Evolutionary conservation across 2,888 invertebrate genomes (phyloP).

Genomic region (Cynaeus angustus): DNA sequence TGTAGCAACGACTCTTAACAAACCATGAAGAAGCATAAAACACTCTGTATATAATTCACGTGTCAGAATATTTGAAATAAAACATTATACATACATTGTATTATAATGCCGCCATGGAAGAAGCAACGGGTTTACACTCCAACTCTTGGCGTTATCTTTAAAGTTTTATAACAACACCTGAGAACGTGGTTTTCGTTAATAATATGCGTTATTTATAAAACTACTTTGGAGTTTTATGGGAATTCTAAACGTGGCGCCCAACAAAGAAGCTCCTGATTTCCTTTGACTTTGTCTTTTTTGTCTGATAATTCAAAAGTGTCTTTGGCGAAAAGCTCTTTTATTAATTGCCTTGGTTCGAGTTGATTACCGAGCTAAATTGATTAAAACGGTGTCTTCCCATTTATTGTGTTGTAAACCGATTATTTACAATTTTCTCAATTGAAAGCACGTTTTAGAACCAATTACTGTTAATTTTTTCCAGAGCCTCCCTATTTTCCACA

Average conservation of each 20-base stretch:
- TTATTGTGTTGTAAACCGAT: slow-evolving; percentile 35
- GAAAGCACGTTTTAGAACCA: neutral
- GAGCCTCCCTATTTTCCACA: neutral
- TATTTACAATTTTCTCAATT: slow-evolving; percentile 20
- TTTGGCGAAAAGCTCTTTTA: slow-evolving; percentile 22
- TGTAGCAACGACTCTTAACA: neutral
- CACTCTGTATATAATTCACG: slow-evolving; percentile 8
- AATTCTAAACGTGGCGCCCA: neutral
- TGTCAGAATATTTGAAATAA: slow-evolving; percentile 17
- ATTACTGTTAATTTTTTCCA: neutral
- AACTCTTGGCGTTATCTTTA: neutral
- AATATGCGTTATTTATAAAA: slow-evolving; percentile 3
- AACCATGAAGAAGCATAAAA: neutral
- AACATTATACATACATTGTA: slow-evolving; percentile 22
- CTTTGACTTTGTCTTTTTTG: too few species aligned
- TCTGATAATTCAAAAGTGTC: slow-evolving; percentile 11
- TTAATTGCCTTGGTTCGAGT: slow-evolving; percentile 26
- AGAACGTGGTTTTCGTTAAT: slow-evolving; percentile 14
- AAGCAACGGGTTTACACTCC: neutral
- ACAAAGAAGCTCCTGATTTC: neutral
- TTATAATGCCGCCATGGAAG: neutral
- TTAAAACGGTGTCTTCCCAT: slow-evolving; percentile 37
- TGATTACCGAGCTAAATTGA: slow-evolving; percentile 33
- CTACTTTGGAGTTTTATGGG: neutral
- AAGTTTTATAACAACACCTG: slow-evolving; percentile 14